These are phyloP conservation scores for Hemicrepidius hirtus DNA, from an alignment of 2,888 invertebrate species.

Conservation along the genomic window DNA sequence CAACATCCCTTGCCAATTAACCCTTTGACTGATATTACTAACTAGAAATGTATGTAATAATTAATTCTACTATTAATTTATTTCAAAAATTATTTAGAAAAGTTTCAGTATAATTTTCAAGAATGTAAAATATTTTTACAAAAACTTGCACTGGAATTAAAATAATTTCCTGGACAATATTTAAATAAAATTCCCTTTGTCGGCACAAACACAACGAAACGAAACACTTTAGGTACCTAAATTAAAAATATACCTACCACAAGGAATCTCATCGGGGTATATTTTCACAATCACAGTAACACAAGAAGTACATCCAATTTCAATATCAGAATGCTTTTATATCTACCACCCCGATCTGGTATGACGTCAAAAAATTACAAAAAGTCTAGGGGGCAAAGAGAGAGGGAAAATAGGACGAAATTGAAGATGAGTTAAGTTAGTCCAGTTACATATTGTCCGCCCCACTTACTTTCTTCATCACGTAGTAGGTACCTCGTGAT, in stretches of 20 bases:
- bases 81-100: too few relatives aligned
- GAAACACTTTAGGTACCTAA: not conserved
- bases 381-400: not conserved
- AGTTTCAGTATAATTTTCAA: too few relatives aligned
- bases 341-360: conserved; percentile 37
- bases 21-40: too few relatives aligned
- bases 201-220: not conserved
- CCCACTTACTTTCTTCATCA: conserved; percentile 48
- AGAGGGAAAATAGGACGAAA: conserved; percentile 48
- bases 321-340: conserved; percentile 35
- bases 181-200: too few relatives aligned
- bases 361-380: conserved; percentile 21
- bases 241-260: conserved; percentile 42
- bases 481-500: conserved; percentile 39
- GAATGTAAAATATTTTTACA: too few relatives aligned
- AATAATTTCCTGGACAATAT: too few relatives aligned
- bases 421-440: conserved; percentile 47
- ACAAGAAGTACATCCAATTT: conserved; percentile 40
- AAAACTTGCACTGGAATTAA: too few relatives aligned
- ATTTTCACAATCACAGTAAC: conserved; percentile 41
- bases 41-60: too few relatives aligned
- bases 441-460: conserved; percentile 39
- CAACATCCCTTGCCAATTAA: too few relatives aligned
- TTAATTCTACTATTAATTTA: too few relatives aligned
- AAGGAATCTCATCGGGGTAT: conserved; percentile 40